These are phyloP conservation scores for Hydropotes inermis DNA, from an alignment of 2,113 vertebrate species.

Conservation along the genomic window DNA sequence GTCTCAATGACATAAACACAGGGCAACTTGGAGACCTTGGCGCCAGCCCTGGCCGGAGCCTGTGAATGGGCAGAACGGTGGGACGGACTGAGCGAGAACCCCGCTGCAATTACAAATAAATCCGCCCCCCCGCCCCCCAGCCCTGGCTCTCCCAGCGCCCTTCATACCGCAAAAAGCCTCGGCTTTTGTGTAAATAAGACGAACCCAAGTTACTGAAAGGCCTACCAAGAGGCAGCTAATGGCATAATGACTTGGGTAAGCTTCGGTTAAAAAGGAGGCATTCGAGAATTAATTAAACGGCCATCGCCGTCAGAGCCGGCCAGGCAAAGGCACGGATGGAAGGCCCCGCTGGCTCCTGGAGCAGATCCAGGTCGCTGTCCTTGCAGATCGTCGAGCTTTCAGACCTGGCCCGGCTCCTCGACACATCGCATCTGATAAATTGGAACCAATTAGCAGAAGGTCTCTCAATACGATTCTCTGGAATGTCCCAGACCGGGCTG, in stretches of 20 bases:
- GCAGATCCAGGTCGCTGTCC: not conserved
- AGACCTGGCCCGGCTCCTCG: not conserved
- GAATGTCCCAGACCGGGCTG: slow-evolving; percentile 53
- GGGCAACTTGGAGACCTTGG: slow-evolving; percentile 87
- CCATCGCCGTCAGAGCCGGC: not conserved
- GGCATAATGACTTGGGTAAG: slow-evolving; percentile 75
- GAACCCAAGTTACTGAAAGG: slow-evolving; percentile 77
- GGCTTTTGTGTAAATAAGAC: slow-evolving; percentile 78
- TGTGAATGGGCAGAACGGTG: slow-evolving; percentile 84
- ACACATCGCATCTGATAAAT: slow-evolving; percentile 63
- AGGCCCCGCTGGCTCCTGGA: not conserved
- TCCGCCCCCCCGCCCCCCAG: slow-evolving; percentile 61
- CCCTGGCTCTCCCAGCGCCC: slow-evolving; percentile 75
- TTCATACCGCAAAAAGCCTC: slow-evolving; percentile 78
- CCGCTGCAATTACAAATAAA: slow-evolving; percentile 83
- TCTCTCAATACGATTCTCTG: slow-evolving; percentile 51
- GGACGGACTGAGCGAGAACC: slow-evolving; percentile 78
- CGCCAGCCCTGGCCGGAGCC: slow-evolving; percentile 87
- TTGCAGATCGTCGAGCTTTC: not conserved
- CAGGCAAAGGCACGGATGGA: not conserved
- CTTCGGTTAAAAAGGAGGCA: slow-evolving; percentile 63
- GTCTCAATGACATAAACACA: slow-evolving; percentile 90
- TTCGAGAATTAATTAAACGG: slow-evolving; percentile 25
- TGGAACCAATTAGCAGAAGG: slow-evolving; percentile 61
- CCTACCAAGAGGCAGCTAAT: slow-evolving; percentile 79